Evolutionary conservation across 2,113 vertebrate genomes (phyloP), one percentile per base, ranked within the genome.

Genomic region (Notarius lentiginosus): DNA sequence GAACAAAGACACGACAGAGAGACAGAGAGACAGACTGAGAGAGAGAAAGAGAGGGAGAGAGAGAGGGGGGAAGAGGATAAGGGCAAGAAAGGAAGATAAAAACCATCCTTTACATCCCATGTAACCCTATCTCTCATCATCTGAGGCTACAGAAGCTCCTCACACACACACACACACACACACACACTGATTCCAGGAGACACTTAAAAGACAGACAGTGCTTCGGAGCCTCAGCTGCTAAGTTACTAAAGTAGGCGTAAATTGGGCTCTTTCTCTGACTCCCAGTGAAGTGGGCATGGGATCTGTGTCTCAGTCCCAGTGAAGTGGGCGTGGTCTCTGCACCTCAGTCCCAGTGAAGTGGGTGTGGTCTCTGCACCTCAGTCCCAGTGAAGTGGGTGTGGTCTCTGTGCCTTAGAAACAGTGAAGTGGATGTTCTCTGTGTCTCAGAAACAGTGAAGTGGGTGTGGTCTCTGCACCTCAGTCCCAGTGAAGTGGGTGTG

Each of bases 1-100:
- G 86, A 87, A 90, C 86, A 88, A 90, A 90, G 84, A 51, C 7
- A 27, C 53, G 83, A 61, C 41, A 49, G 55, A 61, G 34, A 61
- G 83, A 27, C 5, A 61, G 55, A 84, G 11, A 83, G 65, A 41
- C 18, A 72, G 82, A 72, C 27, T 34, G 65, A 30, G 47, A 18
- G 24, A 56, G 55, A 56, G 55, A 56, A 12, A 56, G 56, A 51
- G 22, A 63, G 65, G 51, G 55, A 12, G 55, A 72, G 51, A 72
- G 15, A 84, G 66, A 24, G 66, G 9, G 30, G 30, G 4, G 27
- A 41, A 51, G 22, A 63, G 76, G 60, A 65, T 80, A 77, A 88
- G 75, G 79, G 41, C n/a, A 83, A 20, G 47, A 68, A 55, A 5
- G 24, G 30, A 49, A 82, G 82, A 83, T 75, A 84, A 83, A 66